Base-by-base conservation (phyloP, 1,140 invertebrate species). In the Trichonephila clavipes region DNA sequence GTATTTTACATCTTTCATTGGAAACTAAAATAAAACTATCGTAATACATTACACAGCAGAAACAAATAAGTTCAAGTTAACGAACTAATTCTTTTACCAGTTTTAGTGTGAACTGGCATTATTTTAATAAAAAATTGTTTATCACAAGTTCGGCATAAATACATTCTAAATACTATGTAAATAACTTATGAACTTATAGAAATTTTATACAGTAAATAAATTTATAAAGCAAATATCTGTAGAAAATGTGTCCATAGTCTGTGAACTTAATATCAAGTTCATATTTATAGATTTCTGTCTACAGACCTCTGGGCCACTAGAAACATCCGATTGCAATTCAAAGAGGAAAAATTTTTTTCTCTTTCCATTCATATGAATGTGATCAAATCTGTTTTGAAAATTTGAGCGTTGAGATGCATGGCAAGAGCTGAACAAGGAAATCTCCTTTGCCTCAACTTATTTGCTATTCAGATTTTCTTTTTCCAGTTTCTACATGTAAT, bases 311-410 rank as follows among this genome's bases (percentile, higher is more conserved):
- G 28, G 72, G 18, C 18, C 28, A 6, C 72, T 34, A 34, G 34
- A 72, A 77, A 77, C 40, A 89, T 89, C 58, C 62, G n/a, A 28
- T 24, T 77, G 64, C n/a, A 51, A 77, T 89, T 28, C 88, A 77
- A 77, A 72, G 12, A 40, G 44, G 72, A 90, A 82, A 81, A 82
- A 6, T 34, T 24, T 21, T 40, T 40, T 40, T 58, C 62, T n/a
- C 21, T 85, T 85, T 92, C 40, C 85, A 92, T 92, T 83, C 81
- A 92, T 92, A 83, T 34, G 59, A 83, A 34, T 92, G 28, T 92
- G 81, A 92, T 85, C 61, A 85, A 92, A 92, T 64, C 77, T 69
- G 59, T 83, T 92, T 92, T 92, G 88, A 85, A 92, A 92, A 92
- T 77, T 51, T 82, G 72, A 40, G 82, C 18, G 81, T 85, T 64